Percentiles rank a stretch among this genome's conserved stretches.
Evolutionary conservation across 2,113 vertebrate species (phyloP).

Genomic region (Noturus placidus): DNA sequence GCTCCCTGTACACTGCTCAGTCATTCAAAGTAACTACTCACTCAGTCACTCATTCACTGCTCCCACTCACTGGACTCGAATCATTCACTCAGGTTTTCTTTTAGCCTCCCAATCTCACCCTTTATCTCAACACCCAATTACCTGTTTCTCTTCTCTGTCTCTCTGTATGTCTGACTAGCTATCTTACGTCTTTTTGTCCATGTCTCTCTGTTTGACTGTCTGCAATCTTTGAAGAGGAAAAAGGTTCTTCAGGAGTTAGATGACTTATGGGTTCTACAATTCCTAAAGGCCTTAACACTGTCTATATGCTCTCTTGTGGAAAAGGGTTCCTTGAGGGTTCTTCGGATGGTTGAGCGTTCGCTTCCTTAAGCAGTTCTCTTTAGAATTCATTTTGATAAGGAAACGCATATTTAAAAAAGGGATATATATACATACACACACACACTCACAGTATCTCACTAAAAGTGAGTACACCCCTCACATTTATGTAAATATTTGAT

Average conservation of each 20-base stretch:
- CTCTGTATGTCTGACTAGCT: not conserved
- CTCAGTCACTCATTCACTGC: not conserved
- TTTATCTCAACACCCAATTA: not conserved
- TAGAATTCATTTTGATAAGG: not conserved
- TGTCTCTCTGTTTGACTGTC: not conserved
- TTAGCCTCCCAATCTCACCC: not conserved
- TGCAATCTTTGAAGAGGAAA: no score
- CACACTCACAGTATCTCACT: no score
- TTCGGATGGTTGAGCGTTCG: not conserved
- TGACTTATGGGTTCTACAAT: not conserved
- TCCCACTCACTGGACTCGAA: not conserved
- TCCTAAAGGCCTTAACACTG: not conserved
- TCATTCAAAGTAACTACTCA: not conserved
- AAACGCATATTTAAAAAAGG: not conserved
- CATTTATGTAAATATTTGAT: no score
- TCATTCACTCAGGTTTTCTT: not conserved
- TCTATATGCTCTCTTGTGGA: not conserved
- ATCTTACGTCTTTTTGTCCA: not conserved
- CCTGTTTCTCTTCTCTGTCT: not conserved
- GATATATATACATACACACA: no score
- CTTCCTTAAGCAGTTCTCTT: not conserved
- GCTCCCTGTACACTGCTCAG: not conserved
- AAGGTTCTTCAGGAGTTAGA: not conserved
- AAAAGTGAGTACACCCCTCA: no score
- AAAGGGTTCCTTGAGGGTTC: not conserved